Conservation (phyloP, 1,140 invertebrate species). For the Anthonomus grandis region DNA sequence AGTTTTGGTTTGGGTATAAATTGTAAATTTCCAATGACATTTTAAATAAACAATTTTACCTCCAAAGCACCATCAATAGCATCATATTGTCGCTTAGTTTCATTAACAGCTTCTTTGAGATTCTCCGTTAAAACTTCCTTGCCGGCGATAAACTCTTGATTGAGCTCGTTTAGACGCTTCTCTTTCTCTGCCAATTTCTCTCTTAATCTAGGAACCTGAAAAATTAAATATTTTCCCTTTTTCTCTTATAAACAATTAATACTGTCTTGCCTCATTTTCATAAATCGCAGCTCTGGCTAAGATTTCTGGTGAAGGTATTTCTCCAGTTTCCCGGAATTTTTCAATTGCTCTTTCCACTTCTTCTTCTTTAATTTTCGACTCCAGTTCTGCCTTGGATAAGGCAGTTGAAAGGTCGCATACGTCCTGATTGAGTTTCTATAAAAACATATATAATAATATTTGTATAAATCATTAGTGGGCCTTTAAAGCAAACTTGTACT, state of each 20-base stretch:
- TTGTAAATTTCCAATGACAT: no score
- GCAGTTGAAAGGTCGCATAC: conserved; percentile 54
- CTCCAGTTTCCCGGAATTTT: conserved; percentile 44
- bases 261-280: conserved; percentile 43
- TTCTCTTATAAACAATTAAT: not conserved
- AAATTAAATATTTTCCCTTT: conserved; percentile 4
- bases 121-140: conserved; percentile 48
- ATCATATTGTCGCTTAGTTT: conserved; percentile 51
- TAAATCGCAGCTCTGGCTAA: conserved; percentile 41
- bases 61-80: conserved; percentile 51
- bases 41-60: conserved; percentile 32
- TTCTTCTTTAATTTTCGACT: conserved; percentile 42
- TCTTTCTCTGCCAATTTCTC: conserved; percentile 47
- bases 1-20: no score
- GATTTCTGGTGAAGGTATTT: conserved; percentile 42
- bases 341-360: conserved; percentile 40
- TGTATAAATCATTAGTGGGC: not conserved
- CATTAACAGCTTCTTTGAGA: conserved; percentile 46
- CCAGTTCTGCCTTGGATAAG: conserved; percentile 48
- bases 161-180: conserved; percentile 45
- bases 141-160: conserved; percentile 43
- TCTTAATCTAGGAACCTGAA: conserved; percentile 42
- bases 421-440: conserved; percentile 54
- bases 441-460: conserved; percentile 1
- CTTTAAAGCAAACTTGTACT: not conserved